Conservation (phyloP, 2,888 invertebrate species). For the Rhyacophila evoluta region DNA sequence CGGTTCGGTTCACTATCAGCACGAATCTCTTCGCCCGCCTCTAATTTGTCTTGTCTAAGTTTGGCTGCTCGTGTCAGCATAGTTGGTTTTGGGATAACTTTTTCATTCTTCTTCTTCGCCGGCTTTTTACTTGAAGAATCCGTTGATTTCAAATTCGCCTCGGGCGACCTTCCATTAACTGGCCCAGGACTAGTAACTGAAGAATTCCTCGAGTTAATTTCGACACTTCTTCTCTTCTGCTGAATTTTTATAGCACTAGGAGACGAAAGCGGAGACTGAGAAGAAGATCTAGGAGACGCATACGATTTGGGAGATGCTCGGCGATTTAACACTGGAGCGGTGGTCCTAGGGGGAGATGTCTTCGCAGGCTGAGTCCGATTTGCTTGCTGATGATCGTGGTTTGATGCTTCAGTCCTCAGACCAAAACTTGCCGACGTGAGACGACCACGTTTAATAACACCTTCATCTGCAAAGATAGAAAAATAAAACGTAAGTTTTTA, state of each 20-base stretch:
- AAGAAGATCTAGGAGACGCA: conserved; percentile 45
- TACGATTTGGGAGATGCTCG: conserved; percentile 38
- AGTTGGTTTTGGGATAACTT: neutral
- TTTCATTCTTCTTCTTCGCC: conserved; percentile 27
- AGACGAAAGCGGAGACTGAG: conserved; percentile 49
- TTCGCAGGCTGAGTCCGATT: neutral
- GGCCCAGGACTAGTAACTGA: conserved; percentile 23
- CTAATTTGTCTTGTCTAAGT: conserved; percentile 27
- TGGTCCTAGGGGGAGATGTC: conserved; percentile 42
- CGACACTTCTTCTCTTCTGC: conserved; percentile 43
- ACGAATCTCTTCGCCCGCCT: conserved; percentile 31
- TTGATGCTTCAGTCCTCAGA: conserved; percentile 59
- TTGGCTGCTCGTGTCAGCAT: conserved; percentile 15
- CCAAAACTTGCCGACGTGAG: conserved; percentile 61
- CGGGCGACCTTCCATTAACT: conserved; percentile 28
- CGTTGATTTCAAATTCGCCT: conserved; percentile 16
- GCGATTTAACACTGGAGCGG: conserved; percentile 35
- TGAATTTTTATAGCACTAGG: conserved; percentile 38
- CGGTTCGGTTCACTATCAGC: conserved; percentile 46
- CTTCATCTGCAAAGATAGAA: conserved; percentile 60
- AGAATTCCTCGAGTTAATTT: conserved; percentile 35
- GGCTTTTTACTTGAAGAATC: conserved; percentile 26
- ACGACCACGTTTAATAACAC: conserved; percentile 59
- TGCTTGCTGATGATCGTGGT: conserved; percentile 20
- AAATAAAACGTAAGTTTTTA: neutral